phyloP scores from a whole-genome alignment of 30 jellyfish, hydroid and myxozoan genomes.

The Aurelia sp. region DNA sequence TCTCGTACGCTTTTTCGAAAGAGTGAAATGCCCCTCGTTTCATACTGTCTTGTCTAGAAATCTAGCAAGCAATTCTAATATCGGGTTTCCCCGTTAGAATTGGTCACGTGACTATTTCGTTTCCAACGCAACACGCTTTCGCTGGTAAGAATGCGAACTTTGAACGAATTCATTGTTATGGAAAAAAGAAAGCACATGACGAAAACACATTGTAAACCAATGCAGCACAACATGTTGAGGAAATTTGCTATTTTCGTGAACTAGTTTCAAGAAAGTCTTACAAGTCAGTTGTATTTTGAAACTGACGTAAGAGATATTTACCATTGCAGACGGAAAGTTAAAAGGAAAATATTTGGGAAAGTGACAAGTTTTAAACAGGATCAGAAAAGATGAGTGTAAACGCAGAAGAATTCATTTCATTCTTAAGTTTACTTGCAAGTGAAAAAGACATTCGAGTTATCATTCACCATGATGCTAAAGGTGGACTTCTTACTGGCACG shows the following conservation, averaged over 20 bases:
- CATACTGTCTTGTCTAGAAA: too few species aligned
- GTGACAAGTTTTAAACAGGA: not conserved
- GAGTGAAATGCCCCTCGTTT: too few species aligned
- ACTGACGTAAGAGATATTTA: not conserved
- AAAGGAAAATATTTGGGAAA: not conserved
- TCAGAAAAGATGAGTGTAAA: slow-evolving; percentile 56
- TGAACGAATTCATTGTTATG: not conserved
- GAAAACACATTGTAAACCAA: not conserved
- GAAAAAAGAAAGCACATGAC: not conserved
- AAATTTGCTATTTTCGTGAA: not conserved
- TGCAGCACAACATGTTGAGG: not conserved
- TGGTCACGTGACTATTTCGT: not conserved
- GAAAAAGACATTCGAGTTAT: slow-evolving; percentile 71
- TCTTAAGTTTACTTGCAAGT: slow-evolving; percentile 64
- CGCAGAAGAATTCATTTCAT: slow-evolving; percentile 80
- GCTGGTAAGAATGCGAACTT: slow-evolving; percentile 19
- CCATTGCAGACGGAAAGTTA: not conserved
- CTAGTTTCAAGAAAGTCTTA: not conserved
- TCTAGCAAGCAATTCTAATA: too few species aligned
- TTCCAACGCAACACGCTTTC: slow-evolving; percentile 9
- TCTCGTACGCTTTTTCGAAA: too few species aligned
- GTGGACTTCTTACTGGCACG: slow-evolving; percentile 85
- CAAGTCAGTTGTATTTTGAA: not conserved
- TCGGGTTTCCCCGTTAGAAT: too few species aligned
- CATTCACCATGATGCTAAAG: slow-evolving; percentile 71